These are phyloP conservation scores for Amblyteles armatorius DNA, from an alignment of 2,888 invertebrate species.

Conservation along the genomic window DNA sequence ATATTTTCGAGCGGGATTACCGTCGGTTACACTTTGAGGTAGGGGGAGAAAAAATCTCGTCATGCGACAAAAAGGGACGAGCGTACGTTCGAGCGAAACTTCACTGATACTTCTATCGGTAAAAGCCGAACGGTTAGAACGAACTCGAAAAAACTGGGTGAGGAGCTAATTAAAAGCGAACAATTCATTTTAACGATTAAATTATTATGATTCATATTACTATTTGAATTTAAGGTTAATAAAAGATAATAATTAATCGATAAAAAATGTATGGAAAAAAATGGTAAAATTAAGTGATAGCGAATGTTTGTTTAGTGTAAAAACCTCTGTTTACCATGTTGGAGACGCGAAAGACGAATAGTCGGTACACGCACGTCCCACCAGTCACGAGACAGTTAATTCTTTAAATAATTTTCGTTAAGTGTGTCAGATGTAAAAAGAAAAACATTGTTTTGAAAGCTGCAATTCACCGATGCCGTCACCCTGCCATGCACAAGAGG, in stretches of 20 bases:
- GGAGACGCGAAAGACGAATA: not conserved
- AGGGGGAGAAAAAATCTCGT: constrained; percentile 3
- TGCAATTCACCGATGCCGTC: constrained; percentile 4
- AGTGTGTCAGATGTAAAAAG: constrained; percentile 14
- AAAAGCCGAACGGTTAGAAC: too few species aligned
- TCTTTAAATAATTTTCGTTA: constrained; percentile 25
- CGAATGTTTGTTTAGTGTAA: too few species aligned
- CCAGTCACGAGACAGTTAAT: too few species aligned
- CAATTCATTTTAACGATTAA: constrained; percentile 2
- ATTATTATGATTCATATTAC: not conserved
- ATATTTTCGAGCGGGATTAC: constrained; percentile 31
- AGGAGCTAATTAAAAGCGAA: too few species aligned
- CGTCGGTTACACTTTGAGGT: not conserved
- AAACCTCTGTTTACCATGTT: too few species aligned
- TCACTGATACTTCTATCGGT: too few species aligned
- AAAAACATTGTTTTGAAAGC: not conserved
- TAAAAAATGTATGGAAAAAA: too few species aligned
- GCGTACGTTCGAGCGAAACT: constrained; percentile 19
- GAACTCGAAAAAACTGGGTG: too few species aligned
- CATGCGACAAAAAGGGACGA: constrained; percentile 35
- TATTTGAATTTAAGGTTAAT: too few species aligned
- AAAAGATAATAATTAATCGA: too few species aligned
- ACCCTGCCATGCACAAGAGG: constrained; percentile 7
- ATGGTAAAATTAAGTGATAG: too few species aligned
- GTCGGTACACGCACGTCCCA: too few species aligned